These are phyloP conservation scores for Pocillopora damicornis DNA, from an alignment of 64 coral and sea anemone species.

Conservation along the genomic window DNA sequence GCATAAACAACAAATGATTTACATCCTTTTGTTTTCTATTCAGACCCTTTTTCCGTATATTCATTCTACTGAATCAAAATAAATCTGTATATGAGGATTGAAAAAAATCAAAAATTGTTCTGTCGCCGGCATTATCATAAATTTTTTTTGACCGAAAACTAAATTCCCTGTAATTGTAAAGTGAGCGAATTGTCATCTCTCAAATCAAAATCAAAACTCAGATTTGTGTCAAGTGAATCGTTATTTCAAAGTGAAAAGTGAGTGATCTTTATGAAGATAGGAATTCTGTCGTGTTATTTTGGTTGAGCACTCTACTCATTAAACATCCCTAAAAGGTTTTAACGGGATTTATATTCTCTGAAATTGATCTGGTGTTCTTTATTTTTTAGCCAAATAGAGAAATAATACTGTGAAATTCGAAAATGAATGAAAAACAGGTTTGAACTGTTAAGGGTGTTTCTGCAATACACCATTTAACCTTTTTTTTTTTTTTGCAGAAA, in stretches of 20 bases:
- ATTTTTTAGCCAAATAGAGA: no score
- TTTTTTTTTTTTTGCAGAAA: no score
- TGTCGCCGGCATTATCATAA: background rate
- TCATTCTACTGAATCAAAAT: background rate
- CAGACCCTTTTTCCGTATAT: background rate
- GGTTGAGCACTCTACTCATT: background rate
- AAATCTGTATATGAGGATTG: background rate
- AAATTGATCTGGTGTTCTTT: no score
- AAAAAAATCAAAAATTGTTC: background rate
- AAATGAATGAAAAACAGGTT: no score
- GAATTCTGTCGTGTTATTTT: background rate
- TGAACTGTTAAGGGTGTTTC: no score
- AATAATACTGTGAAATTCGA: no score
- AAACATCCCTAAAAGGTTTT: background rate
- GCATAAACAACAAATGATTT: no score
- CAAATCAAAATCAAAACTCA: background rate
- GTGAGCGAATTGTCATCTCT: background rate
- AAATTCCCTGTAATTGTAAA: background rate
- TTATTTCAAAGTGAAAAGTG: background rate
- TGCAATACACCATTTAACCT: no score
- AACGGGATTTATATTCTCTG: background rate
- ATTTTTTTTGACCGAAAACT: background rate
- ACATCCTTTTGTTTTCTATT: background rate
- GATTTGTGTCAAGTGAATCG: background rate
- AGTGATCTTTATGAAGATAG: background rate